These are phyloP conservation scores for Sabatieria punctata DNA, from an alignment of 2,888 invertebrate species.

Conservation along the genomic window DNA sequence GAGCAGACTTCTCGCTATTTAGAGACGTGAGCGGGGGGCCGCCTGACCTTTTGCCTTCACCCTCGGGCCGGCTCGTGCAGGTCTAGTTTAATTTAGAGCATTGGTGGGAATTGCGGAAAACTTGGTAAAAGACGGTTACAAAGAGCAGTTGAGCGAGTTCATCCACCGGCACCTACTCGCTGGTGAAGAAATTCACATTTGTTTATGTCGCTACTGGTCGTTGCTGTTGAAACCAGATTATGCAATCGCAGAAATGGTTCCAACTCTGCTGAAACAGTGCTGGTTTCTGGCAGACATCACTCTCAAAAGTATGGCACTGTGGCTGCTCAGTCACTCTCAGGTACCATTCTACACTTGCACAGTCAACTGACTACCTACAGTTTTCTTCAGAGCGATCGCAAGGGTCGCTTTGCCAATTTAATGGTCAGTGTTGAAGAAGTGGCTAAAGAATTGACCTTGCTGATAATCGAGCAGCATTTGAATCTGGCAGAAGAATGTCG, in stretches of 20 bases:
- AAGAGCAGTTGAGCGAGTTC: slow-evolving; percentile 35
- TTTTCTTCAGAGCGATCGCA: slow-evolving; percentile 56
- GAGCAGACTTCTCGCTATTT: too few relatives aligned
- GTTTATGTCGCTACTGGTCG: slow-evolving; percentile 52
- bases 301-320: slow-evolving; percentile 82
- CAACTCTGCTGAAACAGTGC: slow-evolving; percentile 77
- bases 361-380: neutral
- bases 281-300: slow-evolving; percentile 81
- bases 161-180: neutral
- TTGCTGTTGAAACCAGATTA: slow-evolving; percentile 52
- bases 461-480: slow-evolving; percentile 62
- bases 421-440: slow-evolving; percentile 60
- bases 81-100: slow-evolving; percentile 23
- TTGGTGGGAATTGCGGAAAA: slow-evolving; percentile 40
- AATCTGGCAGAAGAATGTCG: slow-evolving; percentile 66
- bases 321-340: too few relatives aligned
- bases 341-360: neutral
- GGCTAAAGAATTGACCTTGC: slow-evolving; percentile 58
- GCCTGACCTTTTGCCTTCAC: too few relatives aligned
- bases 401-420: slow-evolving; percentile 70
- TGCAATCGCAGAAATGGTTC: slow-evolving; percentile 65
- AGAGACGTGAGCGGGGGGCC: too few relatives aligned
- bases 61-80: too few relatives aligned
- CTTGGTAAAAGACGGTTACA: neutral
- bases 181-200: slow-evolving; percentile 47